Conservation (phyloP, 2,797 vertebrate genomes). For the Danio albolineatus region DNA sequence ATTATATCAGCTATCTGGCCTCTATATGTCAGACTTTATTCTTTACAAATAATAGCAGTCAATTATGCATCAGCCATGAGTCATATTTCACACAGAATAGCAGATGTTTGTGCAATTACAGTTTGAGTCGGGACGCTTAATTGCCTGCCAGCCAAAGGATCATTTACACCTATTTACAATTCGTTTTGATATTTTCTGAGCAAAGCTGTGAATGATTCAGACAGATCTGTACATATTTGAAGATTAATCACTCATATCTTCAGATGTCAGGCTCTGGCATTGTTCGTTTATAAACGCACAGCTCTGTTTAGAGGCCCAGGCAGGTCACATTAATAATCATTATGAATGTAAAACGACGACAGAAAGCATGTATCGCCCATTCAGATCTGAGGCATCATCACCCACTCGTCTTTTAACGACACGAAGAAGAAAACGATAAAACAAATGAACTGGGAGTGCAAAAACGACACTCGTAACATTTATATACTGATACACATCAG, state of each 20-base stretch:
- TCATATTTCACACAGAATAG: slow-evolving; percentile 11
- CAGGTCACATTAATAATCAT: slow-evolving; percentile 51
- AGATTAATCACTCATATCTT: slow-evolving; percentile 31
- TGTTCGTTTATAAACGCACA: slow-evolving; percentile 31
- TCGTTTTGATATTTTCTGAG: slow-evolving; percentile 24
- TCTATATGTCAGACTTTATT: neutral
- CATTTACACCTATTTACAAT: slow-evolving; percentile 37
- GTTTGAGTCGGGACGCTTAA: neutral
- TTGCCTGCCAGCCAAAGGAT: slow-evolving; percentile 24
- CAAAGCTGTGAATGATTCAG: slow-evolving; percentile 45
- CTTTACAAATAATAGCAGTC: neutral
- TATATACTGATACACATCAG: no score
- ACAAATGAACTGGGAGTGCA: neutral
- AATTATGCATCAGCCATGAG: slow-evolving; percentile 5
- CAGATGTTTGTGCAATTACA: slow-evolving; percentile 25
- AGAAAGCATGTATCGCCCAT: slow-evolving; percentile 43
- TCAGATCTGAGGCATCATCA: slow-evolving; percentile 29
- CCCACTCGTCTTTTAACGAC: slow-evolving; percentile 11
- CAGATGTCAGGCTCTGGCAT: slow-evolving; percentile 32
- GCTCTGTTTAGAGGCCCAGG: slow-evolving; percentile 16
- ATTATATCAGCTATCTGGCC: neutral
- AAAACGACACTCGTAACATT: no score
- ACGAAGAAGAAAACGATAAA: neutral
- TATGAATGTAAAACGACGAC: slow-evolving; percentile 41
- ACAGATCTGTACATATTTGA: slow-evolving; percentile 48